Conservation (phyloP, 2,888 invertebrate genomes). For the Stenoptilia bipunctidactyla region DNA sequence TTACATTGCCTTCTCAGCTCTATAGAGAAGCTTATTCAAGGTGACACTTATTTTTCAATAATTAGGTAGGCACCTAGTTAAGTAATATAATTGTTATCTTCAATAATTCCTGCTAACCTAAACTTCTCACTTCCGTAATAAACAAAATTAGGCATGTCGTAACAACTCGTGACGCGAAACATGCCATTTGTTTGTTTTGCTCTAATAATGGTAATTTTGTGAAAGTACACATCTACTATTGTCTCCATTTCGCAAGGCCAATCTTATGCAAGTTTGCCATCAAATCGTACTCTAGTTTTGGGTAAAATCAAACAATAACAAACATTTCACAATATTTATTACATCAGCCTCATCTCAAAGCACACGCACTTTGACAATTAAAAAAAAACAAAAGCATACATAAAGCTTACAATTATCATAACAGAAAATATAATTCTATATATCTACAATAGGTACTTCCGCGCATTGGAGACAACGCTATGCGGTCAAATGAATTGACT, state of each 20-base stretch:
- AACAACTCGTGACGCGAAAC: background rate
- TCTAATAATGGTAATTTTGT: slow-evolving; percentile 18
- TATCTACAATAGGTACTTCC: slow-evolving; percentile 27
- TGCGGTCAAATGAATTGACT: slow-evolving; percentile 19
- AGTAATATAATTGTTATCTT: too few relatives aligned
- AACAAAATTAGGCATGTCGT: background rate
- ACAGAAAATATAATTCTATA: slow-evolving; percentile 36
- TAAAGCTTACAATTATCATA: slow-evolving; percentile 54
- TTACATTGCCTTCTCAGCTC: too few relatives aligned
- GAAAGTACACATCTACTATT: slow-evolving; percentile 15
- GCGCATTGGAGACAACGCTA: slow-evolving; percentile 32
- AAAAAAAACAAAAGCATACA: slow-evolving; percentile 52
- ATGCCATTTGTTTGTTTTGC: slow-evolving; percentile 17
- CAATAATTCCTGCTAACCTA: too few relatives aligned
- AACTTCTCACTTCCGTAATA: background rate
- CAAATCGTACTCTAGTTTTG: too few relatives aligned
- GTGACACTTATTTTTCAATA: too few relatives aligned
- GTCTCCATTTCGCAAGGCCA: background rate
- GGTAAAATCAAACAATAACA: slow-evolving; percentile 14
- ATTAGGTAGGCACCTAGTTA: too few relatives aligned
- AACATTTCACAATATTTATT: slow-evolving; percentile 47
- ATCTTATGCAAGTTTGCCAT: too few relatives aligned
- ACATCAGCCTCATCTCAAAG: slow-evolving; percentile 60
- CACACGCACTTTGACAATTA: slow-evolving; percentile 31
- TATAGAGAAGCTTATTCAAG: too few relatives aligned